Evolutionary conservation across 2,888 invertebrate species (phyloP), one percentile per base, ranked within the genome.

Genomic region (Polyommatus iphigenia): DNA sequence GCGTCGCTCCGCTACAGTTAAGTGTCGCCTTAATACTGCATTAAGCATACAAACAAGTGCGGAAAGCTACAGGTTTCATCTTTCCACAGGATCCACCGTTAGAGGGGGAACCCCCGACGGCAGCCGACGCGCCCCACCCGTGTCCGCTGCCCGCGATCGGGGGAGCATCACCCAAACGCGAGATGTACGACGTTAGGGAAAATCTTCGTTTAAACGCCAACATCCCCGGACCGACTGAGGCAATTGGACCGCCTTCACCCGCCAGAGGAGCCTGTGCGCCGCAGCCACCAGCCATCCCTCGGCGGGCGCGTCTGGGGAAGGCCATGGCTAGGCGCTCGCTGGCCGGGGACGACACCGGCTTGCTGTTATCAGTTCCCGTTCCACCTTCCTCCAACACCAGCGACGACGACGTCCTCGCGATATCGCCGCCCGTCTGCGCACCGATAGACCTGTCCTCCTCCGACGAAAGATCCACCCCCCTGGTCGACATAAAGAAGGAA

Each of bases 321-420:
- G 96, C 95, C 46, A 96, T 96, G 96, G 96, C 96, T 10, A 90
- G 96, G 29, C 95, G 96, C 82, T 95, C 95, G 36, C 92, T 95
- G 76, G 95, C 91, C 7, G 93, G 94, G n/a, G 93, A 94, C 78
- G 94, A 94, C 81, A 95, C 95, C 67, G 93, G 92, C 24, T 90
- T 95, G 82, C 87, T 95, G 0, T 84, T 95, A 54, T 82, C 87
- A 0, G 87, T 84, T 0, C 88, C 90, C 1, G 83, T 83, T 76
- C 88, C 90, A 46, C 85, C 90, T 18, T 83, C 84, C 6, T 86
- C 89, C 76, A 87, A 87, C 77, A 90, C 91, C 79, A 93, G 94
- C 79, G 95, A 94, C 80, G 95, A 95, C 80, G 94, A 94, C 78
- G 93, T 94, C 41, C 86, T 93, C 62, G 93, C 95, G 73, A 92